Base-by-base conservation (phyloP, 2,888 invertebrate genomes). In the Emmelina monodactyla region DNA sequence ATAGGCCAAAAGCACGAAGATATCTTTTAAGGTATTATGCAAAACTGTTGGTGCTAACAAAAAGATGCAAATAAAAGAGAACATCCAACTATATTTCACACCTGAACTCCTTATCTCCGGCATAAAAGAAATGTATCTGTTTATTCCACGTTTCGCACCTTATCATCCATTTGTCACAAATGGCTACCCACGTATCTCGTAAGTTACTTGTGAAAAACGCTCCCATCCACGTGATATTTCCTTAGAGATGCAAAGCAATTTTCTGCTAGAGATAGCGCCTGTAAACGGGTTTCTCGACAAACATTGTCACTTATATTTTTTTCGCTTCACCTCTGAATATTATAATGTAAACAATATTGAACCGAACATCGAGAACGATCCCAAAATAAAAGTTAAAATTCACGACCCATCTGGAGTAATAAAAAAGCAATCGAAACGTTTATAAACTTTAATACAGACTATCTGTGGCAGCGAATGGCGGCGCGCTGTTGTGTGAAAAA, bases 211-310 rank as follows among this genome's bases (percentile, higher is more conserved):
- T 25, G 60, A 64, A 58, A 61, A 62, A 55, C 59, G 56, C 53
- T 65, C 62, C 56, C 62, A 55, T 57, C 47, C 51, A 55, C 57
- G 54, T 58, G 62, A 68, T 67, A 71, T 72, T 75, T 68, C 73
- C 71, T 73, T 65, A 52, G 72, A 73, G 73, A 73, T 71, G 66
- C 66, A 63, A 70, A 71, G 68, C 70, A 75, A 75, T 75, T 73
- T 75, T 71, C 71, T 72, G 63, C 63, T 55, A 67, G 67, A 68
- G 63, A 67, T 68, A 68, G 66, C 65, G 61, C 63, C 55, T 62
- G 57, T 65, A 63, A 65, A 62, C 63, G 62, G 55, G 56, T 62
- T 28, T 33, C 14, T 12, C 16, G 34, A 34, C 31, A 14, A 31
- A 31, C 15, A 25, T 25, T 31, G 22, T 33, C 22, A 15, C 11